A percentile compares a stretch with the other conserved stretches of the same genome.
These are phyloP conservation scores for Lithophane ornitopus DNA, from an alignment of 2,888 invertebrate species.

Conservation along the genomic window DNA sequence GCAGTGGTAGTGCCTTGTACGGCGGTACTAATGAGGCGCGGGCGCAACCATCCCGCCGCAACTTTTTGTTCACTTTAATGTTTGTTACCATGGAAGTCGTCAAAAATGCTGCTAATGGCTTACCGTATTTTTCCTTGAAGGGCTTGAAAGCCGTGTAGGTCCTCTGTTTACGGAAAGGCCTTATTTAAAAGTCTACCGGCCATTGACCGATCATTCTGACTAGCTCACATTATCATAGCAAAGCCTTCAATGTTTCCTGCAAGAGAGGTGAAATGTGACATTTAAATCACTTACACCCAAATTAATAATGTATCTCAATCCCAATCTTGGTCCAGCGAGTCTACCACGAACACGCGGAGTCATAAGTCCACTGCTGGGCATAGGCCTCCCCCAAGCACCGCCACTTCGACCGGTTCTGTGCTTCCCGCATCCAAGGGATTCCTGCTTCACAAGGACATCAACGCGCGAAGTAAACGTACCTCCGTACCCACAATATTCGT, in stretches of 20 bases:
- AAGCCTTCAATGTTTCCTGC: too few species aligned
- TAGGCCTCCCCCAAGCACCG: too few species aligned
- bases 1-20: slow-evolving; percentile 58
- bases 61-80: slow-evolving; percentile 45
- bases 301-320: not conserved
- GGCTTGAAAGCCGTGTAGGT: slow-evolving; percentile 17
- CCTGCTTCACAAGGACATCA: too few species aligned
- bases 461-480: too few species aligned
- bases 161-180: slow-evolving; percentile 24
- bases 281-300: not conserved
- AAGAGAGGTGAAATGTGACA: not conserved
- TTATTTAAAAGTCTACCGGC: not conserved
- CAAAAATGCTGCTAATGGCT: slow-evolving; percentile 57
- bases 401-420: too few species aligned
- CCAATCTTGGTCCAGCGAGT: not conserved
- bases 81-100: slow-evolving; percentile 51
- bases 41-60: slow-evolving; percentile 37
- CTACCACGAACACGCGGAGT: not conserved
- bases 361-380: too few species aligned
- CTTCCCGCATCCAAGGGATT: too few species aligned
- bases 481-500: too few species aligned
- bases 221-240: not conserved
- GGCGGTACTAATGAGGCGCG: slow-evolving; percentile 64
- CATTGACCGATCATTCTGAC: not conserved
- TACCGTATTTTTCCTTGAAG: slow-evolving; percentile 57